Evolutionary conservation across 2,888 invertebrate genomes (phyloP).

Genomic region (Teinopalpus imperialis): DNA sequence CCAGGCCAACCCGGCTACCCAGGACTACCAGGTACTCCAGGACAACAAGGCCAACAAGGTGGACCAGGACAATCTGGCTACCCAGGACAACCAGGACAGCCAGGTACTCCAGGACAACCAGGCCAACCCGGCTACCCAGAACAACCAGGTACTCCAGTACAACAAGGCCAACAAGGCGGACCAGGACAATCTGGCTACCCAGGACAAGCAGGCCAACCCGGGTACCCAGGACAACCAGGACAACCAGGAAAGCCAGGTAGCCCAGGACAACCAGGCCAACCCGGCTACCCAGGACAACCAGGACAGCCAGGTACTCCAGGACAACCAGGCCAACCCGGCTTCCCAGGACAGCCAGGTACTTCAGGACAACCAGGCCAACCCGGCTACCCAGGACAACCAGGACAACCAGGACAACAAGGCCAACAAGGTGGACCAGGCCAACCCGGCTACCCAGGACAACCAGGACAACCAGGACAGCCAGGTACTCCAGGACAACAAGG

Average conservation of each 20-base stretch:
- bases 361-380: constrained; percentile 36
- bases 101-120: constrained; percentile 30
- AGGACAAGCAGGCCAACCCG: constrained; percentile 30
- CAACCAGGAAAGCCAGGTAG: constrained; percentile 36
- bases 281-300: no score
- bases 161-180: constrained; percentile 67
- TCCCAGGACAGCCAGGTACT: constrained; percentile 38
- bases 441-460: constrained; percentile 29
- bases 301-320: no score
- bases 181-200: constrained; percentile 54
- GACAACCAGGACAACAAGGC: constrained; percentile 34
- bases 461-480: constrained; percentile 45
- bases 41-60: constrained; percentile 44
- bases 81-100: constrained; percentile 35
- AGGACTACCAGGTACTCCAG: constrained; percentile 34
- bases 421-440: constrained; percentile 32
- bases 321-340: constrained; percentile 32
- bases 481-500: constrained; percentile 56
- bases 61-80: no score
- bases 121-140: constrained; percentile 40
- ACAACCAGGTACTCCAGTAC: constrained; percentile 50
- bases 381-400: constrained; percentile 35
- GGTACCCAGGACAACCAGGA: constrained; percentile 32
- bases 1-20: constrained; percentile 36
- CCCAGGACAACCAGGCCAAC: no score